These are phyloP conservation scores for Blera fallax DNA, from an alignment of 2,888 invertebrate species.

Conservation along the genomic window DNA sequence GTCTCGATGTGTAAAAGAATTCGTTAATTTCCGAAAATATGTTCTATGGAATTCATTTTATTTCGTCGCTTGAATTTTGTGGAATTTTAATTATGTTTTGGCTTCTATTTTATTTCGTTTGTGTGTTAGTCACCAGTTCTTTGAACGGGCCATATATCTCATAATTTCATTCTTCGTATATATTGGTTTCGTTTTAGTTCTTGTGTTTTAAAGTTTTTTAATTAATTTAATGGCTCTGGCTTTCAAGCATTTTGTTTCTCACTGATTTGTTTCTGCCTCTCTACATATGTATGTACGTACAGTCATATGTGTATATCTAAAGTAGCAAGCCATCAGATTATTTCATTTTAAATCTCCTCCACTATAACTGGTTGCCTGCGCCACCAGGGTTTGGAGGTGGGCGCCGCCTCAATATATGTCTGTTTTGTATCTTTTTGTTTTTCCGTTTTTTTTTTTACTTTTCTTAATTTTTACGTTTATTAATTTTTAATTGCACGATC, in stretches of 20 bases:
- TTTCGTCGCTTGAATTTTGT: conserved; percentile 73
- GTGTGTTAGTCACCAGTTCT: conserved; percentile 45
- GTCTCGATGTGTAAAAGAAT: conserved; percentile 60
- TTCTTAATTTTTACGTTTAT: conserved; percentile 59
- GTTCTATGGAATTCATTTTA: conserved; percentile 70
- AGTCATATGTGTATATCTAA: neutral
- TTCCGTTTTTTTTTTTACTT: conserved; percentile 28
- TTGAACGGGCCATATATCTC: conserved; percentile 60
- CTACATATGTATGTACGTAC: neutral
- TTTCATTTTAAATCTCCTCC: conserved; percentile 41
- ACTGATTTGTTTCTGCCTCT: conserved; percentile 55
- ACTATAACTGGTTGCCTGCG: conserved; percentile 21
- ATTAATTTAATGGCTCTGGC: conserved; percentile 72
- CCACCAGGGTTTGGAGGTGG: conserved; percentile 42
- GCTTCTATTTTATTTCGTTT: conserved; percentile 65
- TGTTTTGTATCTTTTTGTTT: conserved; percentile 50
- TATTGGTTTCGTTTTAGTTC: conserved; percentile 17
- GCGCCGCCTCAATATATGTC: conserved; percentile 57
- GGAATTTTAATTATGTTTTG: conserved; percentile 75
- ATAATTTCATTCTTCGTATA: conserved; percentile 52
- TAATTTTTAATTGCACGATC: conserved; percentile 63
- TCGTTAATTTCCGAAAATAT: conserved; percentile 72
- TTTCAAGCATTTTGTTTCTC: conserved; percentile 56
- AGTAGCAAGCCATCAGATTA: conserved; percentile 40
- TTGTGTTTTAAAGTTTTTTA: conserved; percentile 63